phyloP scores from a whole-genome alignment of 2,113 vertebrate genomes.

The Callipepla squamata region DNA sequence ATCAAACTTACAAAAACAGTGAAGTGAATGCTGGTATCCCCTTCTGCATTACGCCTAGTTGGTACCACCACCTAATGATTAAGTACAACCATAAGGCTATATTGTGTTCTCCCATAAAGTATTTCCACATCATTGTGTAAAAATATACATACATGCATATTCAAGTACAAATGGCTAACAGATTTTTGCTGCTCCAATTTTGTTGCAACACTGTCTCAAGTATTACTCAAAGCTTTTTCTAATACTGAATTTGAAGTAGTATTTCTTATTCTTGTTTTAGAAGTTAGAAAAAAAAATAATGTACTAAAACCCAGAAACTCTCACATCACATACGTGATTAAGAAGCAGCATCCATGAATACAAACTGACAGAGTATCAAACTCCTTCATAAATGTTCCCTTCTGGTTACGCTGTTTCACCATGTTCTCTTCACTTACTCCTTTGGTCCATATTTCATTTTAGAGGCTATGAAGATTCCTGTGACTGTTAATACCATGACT shows the following conservation, averaged over 20 bases:
- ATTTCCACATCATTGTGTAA: not conserved
- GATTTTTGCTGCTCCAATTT: not conserved
- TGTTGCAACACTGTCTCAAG: not conserved
- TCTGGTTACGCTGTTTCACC: not conserved
- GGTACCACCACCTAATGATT: not conserved
- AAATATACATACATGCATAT: not conserved
- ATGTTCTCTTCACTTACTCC: not conserved
- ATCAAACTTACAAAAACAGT: not conserved
- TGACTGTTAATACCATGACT: not conserved
- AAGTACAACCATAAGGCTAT: not conserved
- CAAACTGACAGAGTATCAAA: not conserved
- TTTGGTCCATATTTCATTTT: not conserved
- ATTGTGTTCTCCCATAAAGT: not conserved
- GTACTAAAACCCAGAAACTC: not conserved
- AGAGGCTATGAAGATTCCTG: not conserved
- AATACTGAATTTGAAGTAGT: not conserved
- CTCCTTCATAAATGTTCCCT: not conserved
- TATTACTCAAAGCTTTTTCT: not conserved
- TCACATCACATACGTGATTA: not conserved
- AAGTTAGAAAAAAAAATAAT: not conserved
- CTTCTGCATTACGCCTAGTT: not conserved
- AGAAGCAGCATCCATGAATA: not conserved
- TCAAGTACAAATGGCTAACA: not conserved
- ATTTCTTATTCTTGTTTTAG: not conserved
- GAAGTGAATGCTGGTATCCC: accelerated